Conservation (phyloP, 2,797 vertebrate genomes). For the Sciurus carolinensis region DNA sequence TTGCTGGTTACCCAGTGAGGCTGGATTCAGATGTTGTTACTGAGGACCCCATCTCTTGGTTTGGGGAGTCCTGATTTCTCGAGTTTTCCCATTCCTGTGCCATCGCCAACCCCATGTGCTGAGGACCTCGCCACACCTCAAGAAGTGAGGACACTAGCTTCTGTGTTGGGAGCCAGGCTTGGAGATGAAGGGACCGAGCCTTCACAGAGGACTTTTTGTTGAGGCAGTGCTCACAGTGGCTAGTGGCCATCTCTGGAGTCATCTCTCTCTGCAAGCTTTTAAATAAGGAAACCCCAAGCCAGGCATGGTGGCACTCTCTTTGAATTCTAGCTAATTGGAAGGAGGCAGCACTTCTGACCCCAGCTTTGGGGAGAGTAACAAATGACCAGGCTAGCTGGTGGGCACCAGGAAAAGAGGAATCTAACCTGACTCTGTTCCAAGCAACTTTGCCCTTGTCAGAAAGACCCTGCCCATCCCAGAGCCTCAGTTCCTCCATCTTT, state of each 20-base stretch:
- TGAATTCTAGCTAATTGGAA: neutral
- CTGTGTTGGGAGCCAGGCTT: constrained; percentile 53
- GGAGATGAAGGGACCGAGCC: neutral
- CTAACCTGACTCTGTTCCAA: neutral
- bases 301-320: neutral
- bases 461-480: neutral
- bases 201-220: constrained; percentile 70
- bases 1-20: neutral
- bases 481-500: neutral
- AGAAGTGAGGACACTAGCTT: constrained; percentile 57
- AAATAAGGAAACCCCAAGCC: neutral
- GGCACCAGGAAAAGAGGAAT: neutral
- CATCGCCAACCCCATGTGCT: neutral
- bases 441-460: neutral
- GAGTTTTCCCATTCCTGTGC: neutral
- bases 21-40: neutral
- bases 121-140: neutral
- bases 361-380: neutral
- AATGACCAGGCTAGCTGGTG: neutral
- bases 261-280: neutral
- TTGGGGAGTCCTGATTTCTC: neutral
- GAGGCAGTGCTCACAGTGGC: neutral
- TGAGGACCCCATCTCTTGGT: neutral
- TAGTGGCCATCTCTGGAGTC: neutral
- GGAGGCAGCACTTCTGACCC: neutral